phyloP scores from a whole-genome alignment of 2,797 vertebrate genomes.

The Mastacembelus armatus region DNA sequence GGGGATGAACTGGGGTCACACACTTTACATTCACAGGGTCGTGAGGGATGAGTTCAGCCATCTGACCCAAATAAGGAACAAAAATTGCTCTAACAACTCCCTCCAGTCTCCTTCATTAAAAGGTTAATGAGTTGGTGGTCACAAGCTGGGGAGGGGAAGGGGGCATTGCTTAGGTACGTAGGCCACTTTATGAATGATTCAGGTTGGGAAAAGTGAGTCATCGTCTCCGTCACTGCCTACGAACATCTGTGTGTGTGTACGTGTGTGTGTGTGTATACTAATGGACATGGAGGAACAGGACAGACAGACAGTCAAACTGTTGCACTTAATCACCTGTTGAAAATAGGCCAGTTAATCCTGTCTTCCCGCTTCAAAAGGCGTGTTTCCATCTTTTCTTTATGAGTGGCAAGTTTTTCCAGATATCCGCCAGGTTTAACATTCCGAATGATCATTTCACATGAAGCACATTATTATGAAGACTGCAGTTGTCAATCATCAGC shows the following conservation, averaged over 20 bases:
- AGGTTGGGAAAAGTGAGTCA: conserved; percentile 48
- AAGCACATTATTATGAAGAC: not conserved
- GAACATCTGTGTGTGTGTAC: too few relatives aligned
- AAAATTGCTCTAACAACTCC: conserved; percentile 8
- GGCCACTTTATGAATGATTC: conserved; percentile 58
- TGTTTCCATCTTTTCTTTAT: not conserved
- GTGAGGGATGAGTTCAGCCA: conserved; percentile 6
- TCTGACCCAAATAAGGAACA: conserved; percentile 34
- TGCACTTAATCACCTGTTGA: not conserved
- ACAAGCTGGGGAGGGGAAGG: not conserved
- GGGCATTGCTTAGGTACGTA: conserved; percentile 17
- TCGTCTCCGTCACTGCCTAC: not conserved
- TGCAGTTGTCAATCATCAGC: not conserved
- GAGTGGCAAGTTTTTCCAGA: conserved; percentile 31
- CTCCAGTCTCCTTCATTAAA: conserved; percentile 19
- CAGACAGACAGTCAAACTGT: too few relatives aligned
- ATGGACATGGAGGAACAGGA: conserved; percentile 10
- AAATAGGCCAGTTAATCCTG: not conserved
- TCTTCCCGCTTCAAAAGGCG: not conserved
- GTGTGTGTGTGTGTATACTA: too few relatives aligned
- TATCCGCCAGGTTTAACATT: not conserved
- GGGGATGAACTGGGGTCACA: conserved; percentile 14
- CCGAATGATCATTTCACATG: not conserved
- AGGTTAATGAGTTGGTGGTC: conserved; percentile 25
- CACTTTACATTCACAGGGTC: not conserved